phyloP scores from a whole-genome alignment of 37 sponge, comb jelly and placozoan genomes.

The Bolinopsis microptera region DNA sequence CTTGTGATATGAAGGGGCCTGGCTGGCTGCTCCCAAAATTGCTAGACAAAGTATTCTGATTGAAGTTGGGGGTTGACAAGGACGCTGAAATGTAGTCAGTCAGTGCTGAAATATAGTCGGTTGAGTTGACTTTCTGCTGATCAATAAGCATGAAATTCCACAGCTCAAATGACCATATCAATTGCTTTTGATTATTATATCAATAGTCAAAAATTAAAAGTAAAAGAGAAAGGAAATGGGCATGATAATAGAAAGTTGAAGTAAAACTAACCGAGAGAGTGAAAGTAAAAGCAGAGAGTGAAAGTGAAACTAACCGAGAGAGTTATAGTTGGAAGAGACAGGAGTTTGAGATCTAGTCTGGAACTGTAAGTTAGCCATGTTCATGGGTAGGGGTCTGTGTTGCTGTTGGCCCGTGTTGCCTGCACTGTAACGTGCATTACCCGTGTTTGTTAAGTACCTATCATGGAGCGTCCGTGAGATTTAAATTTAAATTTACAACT shows the following conservation, averaged over 20 bases:
- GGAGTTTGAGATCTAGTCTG: conserved; percentile 28
- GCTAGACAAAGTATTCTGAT: conserved; percentile 11
- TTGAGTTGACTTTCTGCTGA: too few relatives aligned
- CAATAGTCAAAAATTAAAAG: too few relatives aligned
- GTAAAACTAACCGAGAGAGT: too few relatives aligned
- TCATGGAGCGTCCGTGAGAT: too few relatives aligned
- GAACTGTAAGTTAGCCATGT: conserved; percentile 38
- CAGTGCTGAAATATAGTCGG: too few relatives aligned
- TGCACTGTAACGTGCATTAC: background rate
- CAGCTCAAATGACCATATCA: too few relatives aligned
- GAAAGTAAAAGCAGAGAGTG: too few relatives aligned
- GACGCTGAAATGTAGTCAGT: background rate
- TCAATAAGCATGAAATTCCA: too few relatives aligned
- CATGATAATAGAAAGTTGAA: too few relatives aligned
- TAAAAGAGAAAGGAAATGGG: too few relatives aligned
- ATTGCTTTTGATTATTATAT: too few relatives aligned
- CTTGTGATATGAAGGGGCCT: background rate
- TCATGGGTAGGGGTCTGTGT: conserved; percentile 40
- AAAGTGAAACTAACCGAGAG: background rate
- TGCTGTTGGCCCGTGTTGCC: background rate
- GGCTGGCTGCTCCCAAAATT: background rate
- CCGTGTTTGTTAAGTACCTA: conserved; percentile 5
- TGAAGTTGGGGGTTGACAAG: background rate
- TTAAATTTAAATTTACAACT: background rate
- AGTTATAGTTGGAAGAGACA: conserved; percentile 33